Percentiles rank a stretch among this genome's conserved stretches.
Evolutionary conservation across 2,113 vertebrate genomes (phyloP).

Genomic region (Engystomops pustulosus): DNA sequence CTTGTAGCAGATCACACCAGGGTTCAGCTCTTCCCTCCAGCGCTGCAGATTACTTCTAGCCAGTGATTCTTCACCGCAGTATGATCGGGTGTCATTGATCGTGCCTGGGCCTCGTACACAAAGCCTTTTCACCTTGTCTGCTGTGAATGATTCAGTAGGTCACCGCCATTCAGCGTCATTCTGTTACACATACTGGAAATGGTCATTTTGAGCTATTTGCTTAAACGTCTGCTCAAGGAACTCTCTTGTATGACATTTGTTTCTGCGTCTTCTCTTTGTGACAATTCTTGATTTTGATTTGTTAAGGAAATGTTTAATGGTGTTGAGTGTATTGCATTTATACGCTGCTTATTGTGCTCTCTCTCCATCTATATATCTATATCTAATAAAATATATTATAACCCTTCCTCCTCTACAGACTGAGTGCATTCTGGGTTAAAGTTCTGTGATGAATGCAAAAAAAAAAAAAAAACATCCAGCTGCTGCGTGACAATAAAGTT

Average conservation of each 20-base stretch:
- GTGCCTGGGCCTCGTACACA: not conserved
- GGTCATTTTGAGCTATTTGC: not conserved
- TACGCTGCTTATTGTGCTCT: not conserved
- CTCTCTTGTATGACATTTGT: not conserved
- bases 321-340: too few relatives aligned
- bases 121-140: not conserved
- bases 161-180: not conserved
- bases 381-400: not conserved
- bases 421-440: conserved; percentile 46
- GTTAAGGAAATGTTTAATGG: not conserved
- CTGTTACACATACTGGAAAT: not conserved
- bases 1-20: not conserved
- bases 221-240: not conserved
- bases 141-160: not conserved
- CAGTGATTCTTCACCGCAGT: conserved; percentile 33
- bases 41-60: conserved; percentile 10
- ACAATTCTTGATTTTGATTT: not conserved
- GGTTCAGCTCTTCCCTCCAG: conserved; percentile 4
- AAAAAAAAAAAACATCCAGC: too few relatives aligned
- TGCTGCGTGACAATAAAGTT: not conserved
- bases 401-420: conserved; percentile 12
- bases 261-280: too few relatives aligned
- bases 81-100: conserved; percentile 25
- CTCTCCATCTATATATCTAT: conserved; percentile 18
- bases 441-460: conserved; percentile 6